phyloP scores from a whole-genome alignment of 2,888 invertebrate species.

The Ochropacha duplaris region DNA sequence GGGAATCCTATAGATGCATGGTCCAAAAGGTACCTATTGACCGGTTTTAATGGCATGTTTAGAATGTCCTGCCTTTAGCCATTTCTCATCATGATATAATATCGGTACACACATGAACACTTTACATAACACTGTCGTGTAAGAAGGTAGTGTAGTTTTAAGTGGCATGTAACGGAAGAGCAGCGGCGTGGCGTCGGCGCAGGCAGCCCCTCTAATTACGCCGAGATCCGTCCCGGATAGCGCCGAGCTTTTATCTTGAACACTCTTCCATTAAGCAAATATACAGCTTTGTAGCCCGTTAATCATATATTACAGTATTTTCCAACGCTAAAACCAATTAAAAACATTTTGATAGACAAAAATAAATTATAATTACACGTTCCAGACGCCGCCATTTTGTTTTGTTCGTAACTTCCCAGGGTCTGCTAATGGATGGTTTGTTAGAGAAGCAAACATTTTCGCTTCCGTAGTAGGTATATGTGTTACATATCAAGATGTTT shows the following conservation, averaged over 20 bases:
- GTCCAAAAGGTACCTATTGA: too few relatives aligned
- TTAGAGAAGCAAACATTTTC: conserved; percentile 60
- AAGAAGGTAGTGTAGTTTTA: conserved; percentile 70
- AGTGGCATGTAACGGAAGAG: conserved; percentile 73
- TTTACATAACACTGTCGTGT: conserved; percentile 34
- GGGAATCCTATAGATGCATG: too few relatives aligned
- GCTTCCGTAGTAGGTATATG: conserved; percentile 50
- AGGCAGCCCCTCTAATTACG: conserved; percentile 72
- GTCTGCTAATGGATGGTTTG: conserved; percentile 62
- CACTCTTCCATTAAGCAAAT: conserved; percentile 81
- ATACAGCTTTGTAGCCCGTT: conserved; percentile 74
- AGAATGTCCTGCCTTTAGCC: too few relatives aligned
- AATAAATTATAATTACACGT: conserved; percentile 67
- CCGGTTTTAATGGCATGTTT: too few relatives aligned
- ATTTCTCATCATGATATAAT: conserved; percentile 16
- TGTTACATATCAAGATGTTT: conserved; percentile 45
- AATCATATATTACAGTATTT: conserved; percentile 77
- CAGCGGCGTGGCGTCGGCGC: conserved; percentile 31
- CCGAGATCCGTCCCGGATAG: conserved; percentile 70
- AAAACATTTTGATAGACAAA: conserved; percentile 81
- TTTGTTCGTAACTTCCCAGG: conserved; percentile 44
- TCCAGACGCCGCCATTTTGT: conserved; percentile 54
- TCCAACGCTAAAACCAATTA: conserved; percentile 75
- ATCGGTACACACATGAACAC: conserved; percentile 18
- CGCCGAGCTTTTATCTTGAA: conserved; percentile 77